Conservation (phyloP, 2,888 invertebrate genomes). For the Choristoneura rosaceana region DNA sequence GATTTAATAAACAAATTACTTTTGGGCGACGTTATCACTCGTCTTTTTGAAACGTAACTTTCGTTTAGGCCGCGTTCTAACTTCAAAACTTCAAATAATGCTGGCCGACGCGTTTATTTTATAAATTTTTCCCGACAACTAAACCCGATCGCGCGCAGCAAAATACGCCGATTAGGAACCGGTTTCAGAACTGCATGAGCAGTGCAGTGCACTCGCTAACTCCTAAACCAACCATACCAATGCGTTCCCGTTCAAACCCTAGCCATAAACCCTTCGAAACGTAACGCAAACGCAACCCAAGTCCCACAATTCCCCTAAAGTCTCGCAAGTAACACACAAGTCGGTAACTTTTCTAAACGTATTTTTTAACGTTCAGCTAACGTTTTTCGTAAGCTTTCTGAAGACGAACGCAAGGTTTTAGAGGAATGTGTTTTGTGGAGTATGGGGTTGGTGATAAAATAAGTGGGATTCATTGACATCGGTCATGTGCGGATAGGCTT, state of each 20-base stretch:
- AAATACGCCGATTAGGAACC: constrained; percentile 78
- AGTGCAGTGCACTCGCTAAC: constrained; percentile 69
- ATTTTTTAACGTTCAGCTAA: constrained; percentile 51
- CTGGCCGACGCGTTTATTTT: constrained; percentile 66
- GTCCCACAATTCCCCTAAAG: constrained; percentile 28
- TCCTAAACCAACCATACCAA: constrained; percentile 55
- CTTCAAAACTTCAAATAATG: constrained; percentile 27
- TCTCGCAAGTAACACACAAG: constrained; percentile 50
- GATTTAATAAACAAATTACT: too few relatives aligned
- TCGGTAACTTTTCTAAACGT: constrained; percentile 55
- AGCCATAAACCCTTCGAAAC: constrained; percentile 49
- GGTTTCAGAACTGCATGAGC: constrained; percentile 65
- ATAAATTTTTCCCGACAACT: constrained; percentile 68
- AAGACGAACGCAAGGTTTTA: constrained; percentile 50
- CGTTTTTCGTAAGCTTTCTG: constrained; percentile 52
- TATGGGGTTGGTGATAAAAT: constrained; percentile 66
- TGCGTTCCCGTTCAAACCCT: constrained; percentile 56
- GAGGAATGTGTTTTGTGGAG: constrained; percentile 56
- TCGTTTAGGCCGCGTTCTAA: constrained; percentile 19
- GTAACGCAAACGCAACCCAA: constrained; percentile 61
- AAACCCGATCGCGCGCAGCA: constrained; percentile 67
- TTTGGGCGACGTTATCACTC: not conserved
- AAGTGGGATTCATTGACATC: constrained; percentile 77
- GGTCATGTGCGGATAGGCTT: constrained; percentile 66
- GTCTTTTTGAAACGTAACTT: not conserved